Percentiles rank a stretch among this genome's conserved stretches.
These are phyloP conservation scores for Matsumurasca onukii DNA, from an alignment of 1,140 invertebrate genomes.

Conservation along the genomic window DNA sequence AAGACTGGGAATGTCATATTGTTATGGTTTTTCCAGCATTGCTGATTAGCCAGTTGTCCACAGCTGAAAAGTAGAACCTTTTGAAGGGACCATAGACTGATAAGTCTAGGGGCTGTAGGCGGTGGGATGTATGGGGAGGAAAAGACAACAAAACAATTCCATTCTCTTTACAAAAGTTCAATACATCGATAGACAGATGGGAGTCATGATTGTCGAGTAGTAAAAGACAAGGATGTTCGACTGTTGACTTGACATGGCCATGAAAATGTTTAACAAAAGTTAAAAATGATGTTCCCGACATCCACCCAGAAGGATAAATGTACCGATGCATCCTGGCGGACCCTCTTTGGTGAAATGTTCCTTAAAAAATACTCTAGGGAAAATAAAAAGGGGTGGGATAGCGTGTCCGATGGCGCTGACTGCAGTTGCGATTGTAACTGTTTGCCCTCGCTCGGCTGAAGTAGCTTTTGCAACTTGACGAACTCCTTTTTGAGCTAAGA, in stretches of 20 bases:
- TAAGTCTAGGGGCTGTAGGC: slow-evolving; percentile 37
- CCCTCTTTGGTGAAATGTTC: too few relatives aligned
- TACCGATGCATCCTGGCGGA: slow-evolving; percentile 45
- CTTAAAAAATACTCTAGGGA: too few relatives aligned
- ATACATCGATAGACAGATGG: too few relatives aligned
- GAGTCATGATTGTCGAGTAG: slow-evolving; percentile 35
- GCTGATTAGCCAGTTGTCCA: too few relatives aligned
- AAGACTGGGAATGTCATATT: too few relatives aligned
- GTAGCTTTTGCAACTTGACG: slow-evolving; percentile 44
- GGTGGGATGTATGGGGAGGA: slow-evolving; percentile 37
- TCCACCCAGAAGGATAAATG: slow-evolving; percentile 48
- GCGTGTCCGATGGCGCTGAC: slow-evolving; percentile 44
- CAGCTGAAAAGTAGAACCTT: too few relatives aligned
- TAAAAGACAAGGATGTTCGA: slow-evolving; percentile 36
- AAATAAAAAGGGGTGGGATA: slow-evolving; percentile 48
- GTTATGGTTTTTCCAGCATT: too few relatives aligned
- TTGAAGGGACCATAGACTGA: slow-evolving; percentile 38
- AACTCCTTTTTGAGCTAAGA: slow-evolving; percentile 41
- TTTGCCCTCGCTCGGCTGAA: slow-evolving; percentile 43
- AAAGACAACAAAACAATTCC: slow-evolving; percentile 30
- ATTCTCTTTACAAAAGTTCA: slow-evolving; percentile 22
- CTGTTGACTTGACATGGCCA: slow-evolving; percentile 12
- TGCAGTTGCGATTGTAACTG: slow-evolving; percentile 40
- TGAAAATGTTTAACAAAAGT: slow-evolving; percentile 22
- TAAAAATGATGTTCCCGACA: slow-evolving; percentile 47